Conservation (phyloP, 2,113 vertebrate genomes). For the Lynx canadensis region DNA sequence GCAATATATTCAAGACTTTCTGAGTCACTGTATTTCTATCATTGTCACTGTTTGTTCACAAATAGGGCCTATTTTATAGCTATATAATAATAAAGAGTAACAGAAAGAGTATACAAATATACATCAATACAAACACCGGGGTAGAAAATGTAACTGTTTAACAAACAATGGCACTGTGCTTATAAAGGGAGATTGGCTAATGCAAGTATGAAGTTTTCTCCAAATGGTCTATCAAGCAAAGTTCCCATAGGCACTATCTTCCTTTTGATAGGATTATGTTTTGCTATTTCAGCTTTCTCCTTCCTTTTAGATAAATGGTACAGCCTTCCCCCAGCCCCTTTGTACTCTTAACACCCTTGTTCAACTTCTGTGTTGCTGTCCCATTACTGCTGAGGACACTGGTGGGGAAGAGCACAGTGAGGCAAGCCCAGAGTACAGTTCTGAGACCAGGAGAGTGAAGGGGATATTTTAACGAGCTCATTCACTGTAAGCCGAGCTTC, state of each 20-base stretch:
- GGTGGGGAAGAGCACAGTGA: accelerated
- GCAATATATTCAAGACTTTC: not conserved
- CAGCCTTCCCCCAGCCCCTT: not conserved
- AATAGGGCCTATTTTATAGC: not conserved
- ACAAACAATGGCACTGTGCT: not conserved
- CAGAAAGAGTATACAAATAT: not conserved
- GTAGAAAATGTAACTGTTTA: not conserved
- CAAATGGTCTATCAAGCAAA: not conserved
- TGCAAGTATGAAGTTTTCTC: not conserved
- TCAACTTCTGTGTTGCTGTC: not conserved
- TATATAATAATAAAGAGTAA: not conserved
- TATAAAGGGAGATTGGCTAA: not conserved
- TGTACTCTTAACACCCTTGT: accelerated
- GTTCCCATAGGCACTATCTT: not conserved
- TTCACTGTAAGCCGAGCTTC: not conserved
- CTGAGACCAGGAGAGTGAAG: not conserved
- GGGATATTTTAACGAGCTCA: not conserved
- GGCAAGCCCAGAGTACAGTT: not conserved
- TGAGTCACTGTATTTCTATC: not conserved
- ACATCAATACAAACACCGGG: not conserved
- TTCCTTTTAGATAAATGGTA: accelerated
- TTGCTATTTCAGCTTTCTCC: not conserved
- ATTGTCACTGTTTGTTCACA: not conserved
- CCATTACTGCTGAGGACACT: not conserved
- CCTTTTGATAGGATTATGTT: not conserved